Evolutionary conservation across 2,113 vertebrate genomes (phyloP), one percentile per base, ranked within the genome.

Genomic region (Sturnira hondurensis): DNA sequence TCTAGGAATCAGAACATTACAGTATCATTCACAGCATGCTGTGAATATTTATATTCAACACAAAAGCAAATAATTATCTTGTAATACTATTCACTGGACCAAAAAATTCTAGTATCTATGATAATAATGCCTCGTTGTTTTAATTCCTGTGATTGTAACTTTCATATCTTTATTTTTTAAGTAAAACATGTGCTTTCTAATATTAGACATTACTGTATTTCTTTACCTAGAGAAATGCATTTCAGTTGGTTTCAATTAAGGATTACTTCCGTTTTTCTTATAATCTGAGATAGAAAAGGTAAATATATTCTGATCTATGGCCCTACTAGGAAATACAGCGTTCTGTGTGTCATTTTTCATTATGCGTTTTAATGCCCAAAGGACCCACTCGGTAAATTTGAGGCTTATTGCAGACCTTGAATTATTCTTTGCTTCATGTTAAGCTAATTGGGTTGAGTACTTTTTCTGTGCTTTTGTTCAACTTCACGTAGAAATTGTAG

Each of bases 401-500:
- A 95, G 45, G 41, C 78, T 76, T 80, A 54, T 20, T 84, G 36
- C 1, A 70, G 2, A 87, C 50, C 61, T 74, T 58, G 1, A 97
- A 94, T 67, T 90, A 65, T 96, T 96, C 56, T 95, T 56, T 94
- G 31, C 31, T n/a, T 0, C 45, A 68, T 77, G 0, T 43, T 95
- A 86, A 76, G 28, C 38, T 96, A 97, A 89, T 94, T 95, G 67
- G n/a, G 80, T 91, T 97, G 54, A 97, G 92, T 78, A 15, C 67
- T 31, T 92, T 96, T 43, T 90, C 71, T 33, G 4, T 95, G 31
- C 24, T 87, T 95, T 78, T 91, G 6, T 81, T 95, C 71, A 50
- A 1, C 80, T 94, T 71, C 54, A 95, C 16, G 7, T 84, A 90
- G 45, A 93, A 96, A 96, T n/a, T 70, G 43, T 91, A 76, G 84